Base-by-base conservation (phyloP, 2,113 vertebrate genomes). In the Colistium nudipinnis region DNA sequence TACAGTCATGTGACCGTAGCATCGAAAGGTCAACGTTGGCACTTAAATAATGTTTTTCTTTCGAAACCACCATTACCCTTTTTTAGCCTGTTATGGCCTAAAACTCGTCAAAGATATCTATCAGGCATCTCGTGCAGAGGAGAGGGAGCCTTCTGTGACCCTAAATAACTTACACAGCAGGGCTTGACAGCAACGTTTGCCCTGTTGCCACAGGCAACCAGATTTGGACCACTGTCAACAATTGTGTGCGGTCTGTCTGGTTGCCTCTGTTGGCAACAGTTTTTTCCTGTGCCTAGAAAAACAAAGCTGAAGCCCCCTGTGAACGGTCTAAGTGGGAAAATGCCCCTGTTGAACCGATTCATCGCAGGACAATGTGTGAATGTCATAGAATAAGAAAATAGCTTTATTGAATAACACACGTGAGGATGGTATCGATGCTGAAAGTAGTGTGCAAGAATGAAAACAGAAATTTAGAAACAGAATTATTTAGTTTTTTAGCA, bases 201-300 rank as follows among this genome's bases (percentile, higher is more conserved):
- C 44, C 13, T 2, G 66, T 72, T 79, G 64, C 82, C 54, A 62
- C 17, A 24, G 72, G 75, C 70, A 78, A 72, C 82, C 47, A 64
- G 70, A 85, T 74, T 85, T 83, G 74, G 80, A 85, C 60, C 54
- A 19, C 51, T 51, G 78, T 85, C 78, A 84, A 87, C 62, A 67
- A 66, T 81, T 82, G 76, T 30, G 60, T 77, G 55, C 45, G 11
- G 83, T 75, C 75, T 75, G 83, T 75, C 75, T 75, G 54, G 78
- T 83, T 25, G 14, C 48, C 38, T 68, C 53, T 63, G 69, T 38
- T 75, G 67, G 74, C 79, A 80, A 53, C 59, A 53, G 22, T 49
- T 74, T 53, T 52, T 66, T 20, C 6, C 59, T 19, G 62, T 55
- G 75, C 53, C 62, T 70, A 19, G 33, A 70, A 81, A 76, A 81